These are phyloP conservation scores for Dichetophora obliterata DNA, from an alignment of 2,888 invertebrate species.

Conservation along the genomic window DNA sequence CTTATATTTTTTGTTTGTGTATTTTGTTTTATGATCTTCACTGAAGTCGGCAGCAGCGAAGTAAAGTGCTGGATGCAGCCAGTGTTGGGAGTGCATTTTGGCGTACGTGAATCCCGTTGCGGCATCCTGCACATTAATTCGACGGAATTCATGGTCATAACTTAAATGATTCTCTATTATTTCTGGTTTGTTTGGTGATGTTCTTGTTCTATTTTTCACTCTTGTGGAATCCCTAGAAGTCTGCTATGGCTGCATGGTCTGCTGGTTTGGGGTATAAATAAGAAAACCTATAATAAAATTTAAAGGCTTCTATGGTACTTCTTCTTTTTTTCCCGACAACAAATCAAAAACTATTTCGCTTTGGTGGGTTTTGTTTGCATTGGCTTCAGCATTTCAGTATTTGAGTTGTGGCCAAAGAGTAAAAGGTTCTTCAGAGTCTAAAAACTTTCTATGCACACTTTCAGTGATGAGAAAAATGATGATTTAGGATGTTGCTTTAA, in stretches of 20 bases:
- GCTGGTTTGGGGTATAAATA: too few species aligned
- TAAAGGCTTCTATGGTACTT: too few species aligned
- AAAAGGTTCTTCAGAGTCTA: too few species aligned
- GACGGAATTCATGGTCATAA: slow-evolving; percentile 21
- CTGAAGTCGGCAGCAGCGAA: not conserved
- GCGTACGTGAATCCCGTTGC: not conserved
- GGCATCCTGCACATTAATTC: slow-evolving; percentile 14
- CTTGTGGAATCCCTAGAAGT: not conserved
- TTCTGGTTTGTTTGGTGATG: not conserved
- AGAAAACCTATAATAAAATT: too few species aligned
- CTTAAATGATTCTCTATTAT: slow-evolving; percentile 12
- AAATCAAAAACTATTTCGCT: too few species aligned
- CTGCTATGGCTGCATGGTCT: not conserved
- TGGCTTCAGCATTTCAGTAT: too few species aligned
- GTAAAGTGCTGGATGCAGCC: not conserved
- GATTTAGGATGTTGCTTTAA: too few species aligned
- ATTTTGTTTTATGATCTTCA: slow-evolving; percentile 15
- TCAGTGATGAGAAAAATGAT: too few species aligned
- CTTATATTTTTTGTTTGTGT: not conserved
- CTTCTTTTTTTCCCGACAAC: too few species aligned
- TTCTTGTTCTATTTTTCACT: not conserved
- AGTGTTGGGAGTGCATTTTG: not conserved
- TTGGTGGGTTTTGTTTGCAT: too few species aligned
- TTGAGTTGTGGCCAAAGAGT: too few species aligned
- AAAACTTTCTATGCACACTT: too few species aligned